Percentiles rank a stretch among this genome's conserved stretches.
Evolutionary conservation across 2,113 vertebrate genomes (phyloP).

Genomic region (Rana temporaria): DNA sequence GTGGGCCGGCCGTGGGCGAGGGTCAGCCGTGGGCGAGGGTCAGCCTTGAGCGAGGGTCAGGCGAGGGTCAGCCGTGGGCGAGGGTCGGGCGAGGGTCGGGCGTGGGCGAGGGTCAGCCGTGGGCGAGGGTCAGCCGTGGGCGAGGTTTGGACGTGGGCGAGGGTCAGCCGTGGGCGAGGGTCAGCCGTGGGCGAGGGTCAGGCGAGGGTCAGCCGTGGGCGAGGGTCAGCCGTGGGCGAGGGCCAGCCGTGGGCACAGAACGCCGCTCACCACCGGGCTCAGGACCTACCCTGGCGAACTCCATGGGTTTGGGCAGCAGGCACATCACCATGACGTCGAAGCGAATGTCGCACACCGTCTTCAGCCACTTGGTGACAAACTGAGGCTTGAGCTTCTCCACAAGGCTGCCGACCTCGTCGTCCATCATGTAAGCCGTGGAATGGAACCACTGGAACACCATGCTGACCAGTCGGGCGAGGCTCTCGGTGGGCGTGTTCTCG

Average conservation of each 20-base stretch:
- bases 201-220: too few relatives aligned
- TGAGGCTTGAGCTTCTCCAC: constrained; percentile 99
- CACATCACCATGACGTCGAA: constrained; percentile 99
- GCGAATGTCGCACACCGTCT: constrained; percentile 95
- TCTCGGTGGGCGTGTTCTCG: constrained; percentile 97
- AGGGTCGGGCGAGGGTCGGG: too few relatives aligned
- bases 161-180: too few relatives aligned
- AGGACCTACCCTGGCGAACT: constrained; percentile 91
- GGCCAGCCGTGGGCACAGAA: background rate
- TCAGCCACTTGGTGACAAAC: constrained; percentile 98
- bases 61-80: too few relatives aligned
- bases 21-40: too few relatives aligned
- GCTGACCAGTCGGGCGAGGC: constrained; percentile 93
- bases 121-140: too few relatives aligned
- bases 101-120: too few relatives aligned
- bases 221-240: too few relatives aligned
- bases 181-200: too few relatives aligned
- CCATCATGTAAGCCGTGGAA: constrained; percentile 98
- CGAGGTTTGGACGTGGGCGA: too few relatives aligned
- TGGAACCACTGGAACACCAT: constrained; percentile 99
- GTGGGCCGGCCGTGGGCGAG: too few relatives aligned
- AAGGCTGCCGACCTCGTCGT: constrained; percentile 96
- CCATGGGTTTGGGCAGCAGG: constrained; percentile 96
- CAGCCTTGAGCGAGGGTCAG: too few relatives aligned
- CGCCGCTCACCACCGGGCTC: background rate